Evolutionary conservation across 64 coral and sea anemone genomes (phyloP), one percentile per base, ranked within the genome.

Genomic region (Pachyseris speciosa): DNA sequence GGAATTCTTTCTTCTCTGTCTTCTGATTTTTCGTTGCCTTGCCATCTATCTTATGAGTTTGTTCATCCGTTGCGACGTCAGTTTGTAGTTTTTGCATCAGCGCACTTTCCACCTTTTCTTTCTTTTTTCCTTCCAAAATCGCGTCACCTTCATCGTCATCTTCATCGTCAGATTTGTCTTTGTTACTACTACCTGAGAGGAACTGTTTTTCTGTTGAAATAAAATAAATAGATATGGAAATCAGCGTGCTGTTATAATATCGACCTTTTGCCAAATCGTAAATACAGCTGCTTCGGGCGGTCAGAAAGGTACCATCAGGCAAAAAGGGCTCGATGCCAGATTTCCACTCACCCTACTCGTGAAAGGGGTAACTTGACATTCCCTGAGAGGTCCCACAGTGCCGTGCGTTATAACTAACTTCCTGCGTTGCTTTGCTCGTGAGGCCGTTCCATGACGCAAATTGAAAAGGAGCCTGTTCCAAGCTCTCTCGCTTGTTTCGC

Each of bases 21-120:
- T 20, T 89, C 38, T 89, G 53, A 20, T 74, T 87, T 57, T 72
- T 58, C 32, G 67, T 57, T 10, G 49, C 49, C 50, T 85, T 50
- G 37, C 45, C 30, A 51, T 70, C 44, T 6, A 55, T 26, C n/a
- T 88, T 61, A 50, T 57, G 49, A 4, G 4, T 40, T 37, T 88
- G 38, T 25, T 88, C 86, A 44, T 88, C 86, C 20, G 51, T 34
- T 76, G 72, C 49, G 24, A 74, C 53, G 45, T 58, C 86, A 75
- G 37, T 75, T 72, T 58, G 17, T 45, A 92, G 47, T 7, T 85
- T 74, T 53, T 84, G 25, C 58, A 92, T 85, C 5, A 84, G 20
- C 16, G 17, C 22, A 25, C 37, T 76, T 45, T 25, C 37, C 8
- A 66, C 38, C 1, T 78, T 24, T 26, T 78, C 12, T 22, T 58